phyloP scores from a whole-genome alignment of 2,888 invertebrate genomes.

The Drosophila gaucha region DNA sequence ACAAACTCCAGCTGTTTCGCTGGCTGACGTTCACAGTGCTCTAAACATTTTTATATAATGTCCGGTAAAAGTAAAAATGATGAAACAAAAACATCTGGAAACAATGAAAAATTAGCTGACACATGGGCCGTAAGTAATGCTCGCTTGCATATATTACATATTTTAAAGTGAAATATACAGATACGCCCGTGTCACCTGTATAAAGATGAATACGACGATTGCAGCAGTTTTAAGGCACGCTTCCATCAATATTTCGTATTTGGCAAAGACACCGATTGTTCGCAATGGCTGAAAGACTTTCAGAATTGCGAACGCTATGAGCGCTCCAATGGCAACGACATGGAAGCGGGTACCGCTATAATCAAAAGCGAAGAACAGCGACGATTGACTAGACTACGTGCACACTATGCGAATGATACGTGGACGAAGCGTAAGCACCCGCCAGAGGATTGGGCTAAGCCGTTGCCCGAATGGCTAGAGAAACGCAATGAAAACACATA shows the following conservation, averaged over 20 bases:
- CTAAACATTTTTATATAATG: conserved; percentile 57
- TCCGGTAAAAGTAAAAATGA: conserved; percentile 27
- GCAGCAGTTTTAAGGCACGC: conserved; percentile 89
- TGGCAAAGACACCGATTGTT: conserved; percentile 90
- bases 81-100: conserved; percentile 49
- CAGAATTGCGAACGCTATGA: conserved; percentile 90
- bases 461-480: conserved; percentile 91
- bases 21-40: not conserved
- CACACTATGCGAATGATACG: conserved; percentile 90
- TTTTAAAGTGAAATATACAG: conserved; percentile 84
- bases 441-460: conserved; percentile 92
- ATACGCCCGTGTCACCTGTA: conserved; percentile 92
- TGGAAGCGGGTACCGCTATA: conserved; percentile 88
- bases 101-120: conserved; percentile 55
- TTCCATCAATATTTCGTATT: conserved; percentile 94
- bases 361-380: conserved; percentile 90
- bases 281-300: conserved; percentile 91
- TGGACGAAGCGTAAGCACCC: conserved; percentile 92
- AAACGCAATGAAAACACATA: conserved; percentile 89
- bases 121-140: conserved; percentile 76
- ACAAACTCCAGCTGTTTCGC: conserved; percentile 48
- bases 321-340: conserved; percentile 86
- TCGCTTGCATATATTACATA: not conserved
- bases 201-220: conserved; percentile 92
- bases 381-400: conserved; percentile 87